Base-by-base conservation (phyloP, 1,140 invertebrate species). In the Brachystomella parvula region DNA sequence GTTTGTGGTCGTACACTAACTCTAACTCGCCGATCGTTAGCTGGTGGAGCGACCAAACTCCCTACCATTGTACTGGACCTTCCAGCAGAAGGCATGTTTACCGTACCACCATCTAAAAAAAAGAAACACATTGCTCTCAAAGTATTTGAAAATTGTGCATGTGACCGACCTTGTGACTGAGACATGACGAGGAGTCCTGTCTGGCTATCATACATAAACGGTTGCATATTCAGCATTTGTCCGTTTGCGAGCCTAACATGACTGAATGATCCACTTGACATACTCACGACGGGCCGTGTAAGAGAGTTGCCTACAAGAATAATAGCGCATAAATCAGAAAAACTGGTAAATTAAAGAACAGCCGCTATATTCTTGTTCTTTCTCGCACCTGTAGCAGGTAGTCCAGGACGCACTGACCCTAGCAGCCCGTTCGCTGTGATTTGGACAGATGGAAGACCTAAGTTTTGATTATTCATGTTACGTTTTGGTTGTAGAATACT, bases 141-240 rank as follows among this genome's bases (percentile, higher is more conserved):
- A 21, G 9, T 17, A 15, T n/a, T n/a, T 53, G 6, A 21, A 3
- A 57, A 19, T 26, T 12, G 53, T 47, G 21, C 32, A 47, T 24
- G 15, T 24, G 17, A 19, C 12, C 9, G 21, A 3, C 31, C 19
- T 19, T 39, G 32, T 47, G 31, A 9, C 3, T 6, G 15, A 3
- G 62, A 47, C 62, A 64, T 64, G 17, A 64, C 53, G n/a, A 66
- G 33, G 2, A 66, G 30, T 28, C 64, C 64, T 3, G 64, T 60
- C 19, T 26, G 26, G 2, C 32, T 24, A 32, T 66, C 64, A 61
- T 60, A 66, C n/a, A 66, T 9, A 32, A 66, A 30, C 15, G 6
- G 28, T 30, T 44, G 64, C 19, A 30, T 28, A n/a, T 29, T 33
- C 24, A 61, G 6, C 9, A 28, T 24, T 59, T 59, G 57, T 31